A percentile compares a stretch with the other conserved stretches of the same genome.
These are phyloP conservation scores for Gouania willdenowi DNA, from an alignment of 2,797 vertebrate species.

Conservation along the genomic window DNA sequence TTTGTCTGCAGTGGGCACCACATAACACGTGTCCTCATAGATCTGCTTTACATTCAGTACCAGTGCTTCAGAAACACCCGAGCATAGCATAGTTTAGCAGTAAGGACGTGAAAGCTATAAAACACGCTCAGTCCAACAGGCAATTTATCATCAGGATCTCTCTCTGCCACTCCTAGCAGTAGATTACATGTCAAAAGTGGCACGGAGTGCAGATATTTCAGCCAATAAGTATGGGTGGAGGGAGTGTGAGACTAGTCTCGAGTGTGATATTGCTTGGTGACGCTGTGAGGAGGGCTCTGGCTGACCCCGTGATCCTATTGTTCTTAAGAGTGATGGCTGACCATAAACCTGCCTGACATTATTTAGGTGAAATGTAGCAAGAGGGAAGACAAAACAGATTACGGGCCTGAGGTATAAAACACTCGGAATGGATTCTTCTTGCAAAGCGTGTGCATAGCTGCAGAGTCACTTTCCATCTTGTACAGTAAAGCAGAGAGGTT, in stretches of 20 bases:
- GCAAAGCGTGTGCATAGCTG: slow-evolving; percentile 2
- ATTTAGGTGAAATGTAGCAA: slow-evolving; percentile 55
- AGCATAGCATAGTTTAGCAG: slow-evolving; percentile 46
- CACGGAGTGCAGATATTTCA: slow-evolving; percentile 65
- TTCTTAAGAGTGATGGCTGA: slow-evolving; percentile 65
- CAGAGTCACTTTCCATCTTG: slow-evolving; percentile 15
- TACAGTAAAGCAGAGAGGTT: slow-evolving; percentile 13
- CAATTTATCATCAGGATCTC: slow-evolving; percentile 50
- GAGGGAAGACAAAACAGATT: slow-evolving; percentile 48
- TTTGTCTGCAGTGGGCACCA: slow-evolving; percentile 18
- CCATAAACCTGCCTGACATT: slow-evolving; percentile 63
- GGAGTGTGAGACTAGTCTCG: slow-evolving; percentile 19
- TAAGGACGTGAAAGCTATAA: slow-evolving; percentile 51
- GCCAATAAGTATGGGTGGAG: slow-evolving; percentile 42
- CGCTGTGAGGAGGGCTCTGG: slow-evolving; percentile 11
- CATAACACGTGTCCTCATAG: slow-evolving; percentile 16
- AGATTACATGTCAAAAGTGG: slow-evolving; percentile 71
- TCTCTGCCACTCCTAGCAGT: slow-evolving; percentile 40
- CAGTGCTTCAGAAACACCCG: slow-evolving; percentile 37
- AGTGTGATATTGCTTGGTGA: slow-evolving; percentile 43
- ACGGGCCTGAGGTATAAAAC: slow-evolving; percentile 38
- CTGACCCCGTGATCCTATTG: slow-evolving; percentile 64
- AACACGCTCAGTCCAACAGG: slow-evolving; percentile 38
- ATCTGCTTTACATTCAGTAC: slow-evolving; percentile 46
- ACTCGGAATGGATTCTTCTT: slow-evolving; percentile 23